Percentiles rank a stretch among this genome's conserved stretches.
Evolutionary conservation across 2,888 invertebrate genomes (phyloP).

Genomic region (Drosophila engyochracea): DNA sequence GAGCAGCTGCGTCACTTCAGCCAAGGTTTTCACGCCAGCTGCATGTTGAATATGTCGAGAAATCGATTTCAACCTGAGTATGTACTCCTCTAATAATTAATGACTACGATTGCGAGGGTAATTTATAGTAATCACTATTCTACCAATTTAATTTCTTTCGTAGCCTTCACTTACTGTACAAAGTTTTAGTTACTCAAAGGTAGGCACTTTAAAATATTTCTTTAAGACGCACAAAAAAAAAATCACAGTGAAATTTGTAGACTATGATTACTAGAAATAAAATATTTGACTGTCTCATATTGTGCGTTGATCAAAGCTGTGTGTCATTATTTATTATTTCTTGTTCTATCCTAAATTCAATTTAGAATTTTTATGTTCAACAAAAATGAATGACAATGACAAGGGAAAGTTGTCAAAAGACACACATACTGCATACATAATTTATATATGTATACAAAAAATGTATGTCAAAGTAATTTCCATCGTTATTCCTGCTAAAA

Average conservation of each 20-base stretch:
- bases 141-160: conserved; percentile 1
- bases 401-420: background rate
- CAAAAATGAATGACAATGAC: background rate
- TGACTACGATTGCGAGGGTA: conserved; percentile 12
- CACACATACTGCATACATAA: background rate
- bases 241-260: background rate
- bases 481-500: background rate
- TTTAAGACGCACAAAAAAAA: background rate
- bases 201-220: background rate
- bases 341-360: background rate
- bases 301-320: background rate
- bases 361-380: background rate
- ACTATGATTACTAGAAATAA: background rate
- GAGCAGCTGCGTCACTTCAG: conserved; percentile 20
- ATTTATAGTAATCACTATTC: conserved; percentile 1
- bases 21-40: conserved; percentile 36
- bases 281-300: background rate
- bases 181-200: background rate
- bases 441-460: background rate
- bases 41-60: conserved; percentile 8
- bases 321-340: background rate
- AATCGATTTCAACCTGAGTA: conserved; percentile 24
- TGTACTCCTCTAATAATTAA: conserved; percentile 10
- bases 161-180: background rate
- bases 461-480: background rate